phyloP scores from a whole-genome alignment of 2,888 invertebrate genomes.

The Ellobium chinense region DNA sequence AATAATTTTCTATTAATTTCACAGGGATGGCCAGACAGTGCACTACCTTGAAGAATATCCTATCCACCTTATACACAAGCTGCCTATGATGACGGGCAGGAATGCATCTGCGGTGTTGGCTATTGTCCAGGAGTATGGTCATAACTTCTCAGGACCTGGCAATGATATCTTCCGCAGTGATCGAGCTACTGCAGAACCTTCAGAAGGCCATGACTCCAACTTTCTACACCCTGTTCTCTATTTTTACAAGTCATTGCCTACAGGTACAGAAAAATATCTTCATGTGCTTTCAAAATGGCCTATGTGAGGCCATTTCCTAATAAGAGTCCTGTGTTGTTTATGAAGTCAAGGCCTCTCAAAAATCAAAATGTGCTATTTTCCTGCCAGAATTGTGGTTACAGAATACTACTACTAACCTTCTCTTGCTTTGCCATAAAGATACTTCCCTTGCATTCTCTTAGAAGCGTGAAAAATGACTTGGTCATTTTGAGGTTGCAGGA shows the following conservation, averaged over 20 bases:
- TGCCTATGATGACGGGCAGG: constrained; percentile 74
- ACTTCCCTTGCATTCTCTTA: no score
- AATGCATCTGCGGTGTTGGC: constrained; percentile 69
- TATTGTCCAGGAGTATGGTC: constrained; percentile 79
- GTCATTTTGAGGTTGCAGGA: no score
- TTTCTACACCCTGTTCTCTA: constrained; percentile 80
- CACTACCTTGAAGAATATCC: constrained; percentile 79
- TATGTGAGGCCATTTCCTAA: no score
- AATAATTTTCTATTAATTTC: not conserved
- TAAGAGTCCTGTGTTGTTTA: no score
- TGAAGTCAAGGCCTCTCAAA: no score
- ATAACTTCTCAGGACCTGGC: constrained; percentile 78
- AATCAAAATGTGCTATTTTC: no score
- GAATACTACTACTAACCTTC: no score
- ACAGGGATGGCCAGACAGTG: constrained; percentile 64
- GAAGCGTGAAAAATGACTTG: no score
- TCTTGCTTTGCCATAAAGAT: no score
- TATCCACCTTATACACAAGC: constrained; percentile 73
- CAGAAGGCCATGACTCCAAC: constrained; percentile 79
- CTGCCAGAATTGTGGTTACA: no score
- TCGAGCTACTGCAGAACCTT: constrained; percentile 77
- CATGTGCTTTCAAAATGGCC: no score
- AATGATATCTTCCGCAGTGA: constrained; percentile 78
- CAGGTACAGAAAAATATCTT: no score
- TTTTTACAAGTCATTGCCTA: constrained; percentile 77